Base-by-base conservation (phyloP, 2,113 vertebrate genomes). In the Eclectus roratus region DNA sequence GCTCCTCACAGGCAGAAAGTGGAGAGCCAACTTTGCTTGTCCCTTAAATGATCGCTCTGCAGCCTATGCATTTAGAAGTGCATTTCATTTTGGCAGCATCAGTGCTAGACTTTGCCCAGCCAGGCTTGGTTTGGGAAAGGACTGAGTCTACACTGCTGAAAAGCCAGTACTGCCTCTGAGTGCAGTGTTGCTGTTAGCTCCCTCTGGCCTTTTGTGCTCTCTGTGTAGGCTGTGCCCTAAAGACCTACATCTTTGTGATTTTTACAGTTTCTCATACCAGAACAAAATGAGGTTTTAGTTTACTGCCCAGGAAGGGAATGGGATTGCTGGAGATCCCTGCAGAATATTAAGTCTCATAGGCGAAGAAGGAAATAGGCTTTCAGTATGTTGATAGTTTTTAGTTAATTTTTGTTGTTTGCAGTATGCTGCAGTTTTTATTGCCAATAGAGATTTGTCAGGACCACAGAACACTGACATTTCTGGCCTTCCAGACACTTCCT, bases 161-260 rank as follows among this genome's bases (percentile, higher is more conserved):
- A 80, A 70, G 37, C 28, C 60, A 46, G 11, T 1, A 6, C 28
- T 43, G 60, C 9, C 27, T 25, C 10, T 2, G 49, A 66, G 89
- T 9, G 1, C 6, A 3, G 74, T 8, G 0, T 25, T 35, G 49
- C 79, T 65, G 17, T 9, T 55, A 23, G 29, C 66, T 76, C 58
- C 64, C 44, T 17, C 39, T 33, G 33, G 64, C 31, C n/a, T 72
- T 3, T 3, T 10, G 24, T 2, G 1, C 28, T 10, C 56, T 33
- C 39, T 9, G 29, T 12, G 19, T 17, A 63, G 64, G 63, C 88
- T 47, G 7, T 43, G n/a, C 64, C 74, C 66, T 13, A 7, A 20
- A 17, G 60, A 20, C 52, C 43, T 15, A 3, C 17, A 12, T 5
- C 1, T 0, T 4, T 44, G 39, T 4, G 0, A 23, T 46, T 79